These are phyloP conservation scores for Acanthis flammea DNA, from an alignment of 2,797 vertebrate species.

Conservation along the genomic window DNA sequence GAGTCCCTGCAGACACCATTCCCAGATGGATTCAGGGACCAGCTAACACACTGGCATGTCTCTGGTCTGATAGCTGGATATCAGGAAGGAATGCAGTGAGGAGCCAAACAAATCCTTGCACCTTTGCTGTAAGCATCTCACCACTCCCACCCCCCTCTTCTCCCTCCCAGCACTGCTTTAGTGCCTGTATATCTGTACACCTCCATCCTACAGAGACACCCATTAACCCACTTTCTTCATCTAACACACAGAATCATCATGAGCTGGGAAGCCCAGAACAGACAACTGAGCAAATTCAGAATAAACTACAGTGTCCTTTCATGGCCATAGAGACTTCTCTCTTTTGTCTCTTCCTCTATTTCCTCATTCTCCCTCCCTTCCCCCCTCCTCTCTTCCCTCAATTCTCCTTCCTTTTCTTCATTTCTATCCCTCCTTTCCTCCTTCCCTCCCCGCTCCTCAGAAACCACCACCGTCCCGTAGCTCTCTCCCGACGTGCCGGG, in stretches of 20 bases:
- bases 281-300: background rate
- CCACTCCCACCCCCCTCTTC: no score
- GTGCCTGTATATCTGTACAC: background rate
- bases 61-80: background rate
- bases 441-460: rapidly evolving
- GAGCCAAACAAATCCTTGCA: background rate
- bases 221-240: background rate
- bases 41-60: background rate
- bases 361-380: no score
- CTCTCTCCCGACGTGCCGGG: background rate
- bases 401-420: background rate
- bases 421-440: no score
- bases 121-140: background rate
- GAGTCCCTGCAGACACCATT: background rate
- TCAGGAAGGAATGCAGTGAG: background rate
- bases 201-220: background rate
- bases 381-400: rapidly evolving
- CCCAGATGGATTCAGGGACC: background rate
- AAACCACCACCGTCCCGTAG: background rate
- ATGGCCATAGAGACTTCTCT: background rate
- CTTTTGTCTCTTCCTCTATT: background rate
- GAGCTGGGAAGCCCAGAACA: background rate
- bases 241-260: background rate
- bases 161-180: background rate
- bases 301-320: background rate